A percentile compares a stretch with the other conserved stretches of the same genome.
Evolutionary conservation across 2,113 vertebrate genomes (phyloP).

Genomic region (Myotis lucifugus): DNA sequence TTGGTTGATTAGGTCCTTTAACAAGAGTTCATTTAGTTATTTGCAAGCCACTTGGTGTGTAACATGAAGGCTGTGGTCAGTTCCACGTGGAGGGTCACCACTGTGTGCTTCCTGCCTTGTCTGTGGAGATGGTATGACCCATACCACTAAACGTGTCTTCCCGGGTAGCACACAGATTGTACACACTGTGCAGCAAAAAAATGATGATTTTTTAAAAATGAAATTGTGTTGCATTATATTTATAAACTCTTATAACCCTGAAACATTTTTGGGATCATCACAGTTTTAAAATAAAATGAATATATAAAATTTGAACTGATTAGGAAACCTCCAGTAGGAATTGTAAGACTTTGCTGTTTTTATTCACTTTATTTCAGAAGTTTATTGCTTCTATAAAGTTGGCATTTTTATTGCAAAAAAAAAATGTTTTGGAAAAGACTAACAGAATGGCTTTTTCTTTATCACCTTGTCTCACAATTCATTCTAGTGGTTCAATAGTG

Average conservation of each 20-base stretch:
- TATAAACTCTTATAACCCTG: not conserved
- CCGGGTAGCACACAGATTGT: not conserved
- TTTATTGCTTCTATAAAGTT: not conserved
- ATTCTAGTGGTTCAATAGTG: not conserved
- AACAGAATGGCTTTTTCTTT: not conserved
- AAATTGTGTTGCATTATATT: not conserved
- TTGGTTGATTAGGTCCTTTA: not conserved
- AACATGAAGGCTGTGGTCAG: not conserved
- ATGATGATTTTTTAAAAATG: not conserved
- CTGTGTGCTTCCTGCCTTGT: not conserved
- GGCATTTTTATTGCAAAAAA: not conserved
- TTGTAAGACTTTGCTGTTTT: not conserved
- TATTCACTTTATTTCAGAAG: not conserved
- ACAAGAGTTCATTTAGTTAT: not conserved
- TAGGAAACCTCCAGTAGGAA: not conserved
- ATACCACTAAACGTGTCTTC: not conserved
- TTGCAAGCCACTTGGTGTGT: not conserved
- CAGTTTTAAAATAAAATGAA: constrained; percentile 40
- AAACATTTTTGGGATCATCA: not conserved
- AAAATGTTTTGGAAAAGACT: not conserved
- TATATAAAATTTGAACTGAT: not conserved
- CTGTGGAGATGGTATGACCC: not conserved
- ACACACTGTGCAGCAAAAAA: not conserved
- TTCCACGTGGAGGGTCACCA: not conserved
- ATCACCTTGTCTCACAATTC: not conserved